Evolutionary conservation across 2,888 invertebrate species (phyloP), one percentile per base, ranked within the genome.

Genomic region (Embidobia sp.): DNA sequence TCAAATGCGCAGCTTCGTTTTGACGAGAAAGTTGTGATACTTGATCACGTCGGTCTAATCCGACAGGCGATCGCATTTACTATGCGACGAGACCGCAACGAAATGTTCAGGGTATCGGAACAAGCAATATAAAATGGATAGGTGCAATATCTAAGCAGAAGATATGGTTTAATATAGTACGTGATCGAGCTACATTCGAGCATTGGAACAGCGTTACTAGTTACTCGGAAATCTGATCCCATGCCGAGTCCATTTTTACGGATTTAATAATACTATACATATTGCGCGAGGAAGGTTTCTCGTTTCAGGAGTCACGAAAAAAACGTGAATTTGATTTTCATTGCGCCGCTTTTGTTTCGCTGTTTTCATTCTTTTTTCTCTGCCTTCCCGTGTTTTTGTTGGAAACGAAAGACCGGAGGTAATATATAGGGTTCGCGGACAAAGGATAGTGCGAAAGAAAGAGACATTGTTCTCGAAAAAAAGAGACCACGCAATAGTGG

Each of bases 81-180:
- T 7, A 63, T 75, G 63, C 61, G 75, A 75, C 69, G 63, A 57
- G 63, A 57, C 69, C 75, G 75, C 49, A 59, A 44, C 61, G 67
- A 75, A 75, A 75, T 69, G 75, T 69, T 67, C 42, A 26, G 40
- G 48, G 69, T 46, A 63, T 69, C 75, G 75, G 69, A 66, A 74
- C 74, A 66, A 66, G 74, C 37, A 49, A 57, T 63, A 69, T 57
- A 75, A 63, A 69, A 63, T 69, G 53, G 61, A 55, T 69, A 55
- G 61, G 55, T 42, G 61, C 67, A 74, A 75, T 63, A 75, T 75
- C 67, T 63, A 69, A 63, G 75, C 67, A 69, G 42, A 75, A 69
- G 75, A 75, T 75, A 75, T 75, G 55, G 22, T 75, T 75, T 69
- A 75, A 75, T 75, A 75, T 55, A 67, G 55, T 75, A 75, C 75